A percentile compares a stretch with the other conserved stretches of the same genome.
phyloP scores from a whole-genome alignment of 2,113 vertebrate species.

The Zosterops hypoxanthus region DNA sequence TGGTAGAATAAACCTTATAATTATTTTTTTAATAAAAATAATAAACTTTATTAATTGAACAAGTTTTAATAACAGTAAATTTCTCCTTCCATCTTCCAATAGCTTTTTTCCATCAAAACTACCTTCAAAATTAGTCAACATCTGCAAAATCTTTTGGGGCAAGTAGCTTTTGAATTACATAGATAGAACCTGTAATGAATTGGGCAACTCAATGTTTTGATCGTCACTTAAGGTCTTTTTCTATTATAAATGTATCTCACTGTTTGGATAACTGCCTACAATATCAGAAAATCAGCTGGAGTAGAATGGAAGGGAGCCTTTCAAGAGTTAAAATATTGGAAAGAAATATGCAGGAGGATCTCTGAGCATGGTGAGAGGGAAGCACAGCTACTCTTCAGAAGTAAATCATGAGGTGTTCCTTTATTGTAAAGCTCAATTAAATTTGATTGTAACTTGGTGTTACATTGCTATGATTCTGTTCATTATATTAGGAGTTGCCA shows the following conservation, averaged over 20 bases:
- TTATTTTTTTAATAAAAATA: constrained; percentile 45
- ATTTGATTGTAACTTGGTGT: not conserved
- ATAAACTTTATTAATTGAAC: not conserved
- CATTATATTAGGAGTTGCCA: not conserved
- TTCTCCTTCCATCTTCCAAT: not conserved
- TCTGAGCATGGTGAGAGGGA: not conserved
- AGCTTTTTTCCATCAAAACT: not conserved
- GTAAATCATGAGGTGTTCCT: not conserved
- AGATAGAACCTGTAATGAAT: not conserved
- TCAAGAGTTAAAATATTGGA: not conserved
- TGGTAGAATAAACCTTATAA: not conserved
- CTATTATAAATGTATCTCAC: not conserved
- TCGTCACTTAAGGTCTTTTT: not conserved
- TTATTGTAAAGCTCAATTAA: not conserved
- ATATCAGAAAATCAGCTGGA: not conserved
- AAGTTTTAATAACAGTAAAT: not conserved
- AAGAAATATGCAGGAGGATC: not conserved
- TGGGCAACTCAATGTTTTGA: not conserved
- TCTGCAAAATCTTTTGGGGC: not conserved
- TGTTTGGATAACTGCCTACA: not conserved
- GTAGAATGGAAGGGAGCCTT: not conserved
- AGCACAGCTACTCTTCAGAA: not conserved
- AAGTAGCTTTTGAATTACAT: not conserved
- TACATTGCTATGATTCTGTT: not conserved
- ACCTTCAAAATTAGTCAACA: not conserved